Evolutionary conservation across 2,113 vertebrate genomes (phyloP).

Genomic region (Epinephelus moara): DNA sequence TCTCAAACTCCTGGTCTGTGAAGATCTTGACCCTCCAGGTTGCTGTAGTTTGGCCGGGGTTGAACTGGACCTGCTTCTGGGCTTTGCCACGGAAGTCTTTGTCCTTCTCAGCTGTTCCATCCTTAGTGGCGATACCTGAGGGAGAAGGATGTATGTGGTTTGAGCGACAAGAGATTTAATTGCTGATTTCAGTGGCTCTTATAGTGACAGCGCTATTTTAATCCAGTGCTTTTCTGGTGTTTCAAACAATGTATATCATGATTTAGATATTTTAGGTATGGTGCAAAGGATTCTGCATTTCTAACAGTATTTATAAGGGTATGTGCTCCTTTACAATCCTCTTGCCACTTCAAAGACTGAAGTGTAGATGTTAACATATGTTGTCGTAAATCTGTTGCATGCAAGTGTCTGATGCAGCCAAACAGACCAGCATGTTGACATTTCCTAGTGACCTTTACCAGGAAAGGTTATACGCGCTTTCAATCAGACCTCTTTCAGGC

Average conservation of each 20-base stretch:
- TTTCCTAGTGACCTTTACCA: constrained; percentile 49
- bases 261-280: too few species aligned
- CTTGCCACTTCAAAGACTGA: constrained; percentile 11
- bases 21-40: constrained; percentile 90
- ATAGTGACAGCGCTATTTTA: too few species aligned
- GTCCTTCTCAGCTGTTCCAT: constrained; percentile 87
- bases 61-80: constrained; percentile 90
- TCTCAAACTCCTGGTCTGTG: constrained; percentile 88
- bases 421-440: constrained; percentile 28
- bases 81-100: constrained; percentile 89
- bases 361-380: not conserved
- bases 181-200: too few species aligned
- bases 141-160: not conserved
- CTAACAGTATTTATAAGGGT: not conserved
- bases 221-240: too few species aligned
- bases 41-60: constrained; percentile 88
- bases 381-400: constrained; percentile 20
- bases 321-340: not conserved
- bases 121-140: constrained; percentile 87
- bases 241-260: too few species aligned
- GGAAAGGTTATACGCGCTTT: constrained; percentile 36
- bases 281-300: not conserved
- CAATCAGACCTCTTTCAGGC: constrained; percentile 38
- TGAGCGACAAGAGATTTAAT: too few species aligned
- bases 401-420: not conserved